Evolutionary conservation across 2,797 vertebrate genomes (phyloP), one percentile per base, ranked within the genome.

Genomic region (Menidia menidia): DNA sequence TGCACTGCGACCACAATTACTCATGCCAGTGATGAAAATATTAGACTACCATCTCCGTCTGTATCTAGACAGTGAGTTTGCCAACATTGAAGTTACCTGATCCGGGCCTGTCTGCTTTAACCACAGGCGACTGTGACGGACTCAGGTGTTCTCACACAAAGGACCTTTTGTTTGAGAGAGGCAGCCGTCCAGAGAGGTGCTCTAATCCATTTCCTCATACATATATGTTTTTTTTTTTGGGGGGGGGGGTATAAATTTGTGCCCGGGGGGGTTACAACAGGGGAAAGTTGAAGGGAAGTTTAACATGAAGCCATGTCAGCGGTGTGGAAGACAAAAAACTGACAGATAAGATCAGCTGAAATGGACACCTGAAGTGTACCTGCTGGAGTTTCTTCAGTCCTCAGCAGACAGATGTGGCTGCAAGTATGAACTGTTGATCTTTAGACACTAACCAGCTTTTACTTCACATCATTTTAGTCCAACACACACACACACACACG

Each of bases 231-330:
- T 11, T 52, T 59, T 41, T 52, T 43, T 55, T 25, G 25, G 25
- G 25, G 25, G 25, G 25, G 25, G 1, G 25, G 25, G 19, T 72
- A 71, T 78, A 65, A 74, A 77, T 71, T 42, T 63, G 32, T 64
- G 55, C 79, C 57, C 14, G 15, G 60, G 16, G n/a, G 76, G 71
- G 90, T 25, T 25, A 25, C 25, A 25, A 25, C 25, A 25, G 25
- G 25, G 25, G 25, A 25, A 25, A 25, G 87, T 86, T 88, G 87
- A 91, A 64, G 75, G 66, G 83, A 84, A 90, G 90, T 92, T 90
- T 57, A 91, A 63, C 67, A 80, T 77, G 64, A 62, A 52, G 74
- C 78, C 85, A 87, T 83, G 78, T 85, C 71, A 86, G 63, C 47
- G 3, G 12, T 50, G 68, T 79, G 76, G 80, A 89, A 90, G 70